phyloP scores from a whole-genome alignment of 2,113 vertebrate species.

The Castor canadensis region DNA sequence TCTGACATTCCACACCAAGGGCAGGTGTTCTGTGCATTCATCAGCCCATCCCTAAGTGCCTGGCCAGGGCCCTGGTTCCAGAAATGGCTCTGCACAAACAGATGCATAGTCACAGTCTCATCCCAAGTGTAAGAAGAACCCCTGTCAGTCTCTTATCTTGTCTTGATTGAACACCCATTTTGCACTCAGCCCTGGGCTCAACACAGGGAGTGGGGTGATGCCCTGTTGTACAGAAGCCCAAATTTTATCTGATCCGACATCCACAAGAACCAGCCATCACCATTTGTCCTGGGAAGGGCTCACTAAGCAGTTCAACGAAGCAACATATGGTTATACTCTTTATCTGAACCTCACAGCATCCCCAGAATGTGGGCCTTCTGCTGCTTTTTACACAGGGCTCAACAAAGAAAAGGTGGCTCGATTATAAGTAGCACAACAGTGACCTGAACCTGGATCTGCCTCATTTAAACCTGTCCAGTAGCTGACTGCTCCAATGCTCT shows the following conservation, averaged over 20 bases:
- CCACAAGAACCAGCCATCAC: not conserved
- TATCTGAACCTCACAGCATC: not conserved
- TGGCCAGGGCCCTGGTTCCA: not conserved
- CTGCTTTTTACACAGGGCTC: not conserved
- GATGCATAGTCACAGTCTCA: not conserved
- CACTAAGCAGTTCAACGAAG: not conserved
- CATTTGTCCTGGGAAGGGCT: accelerated
- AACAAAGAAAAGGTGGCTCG: not conserved
- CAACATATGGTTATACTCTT: not conserved
- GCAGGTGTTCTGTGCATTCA: accelerated
- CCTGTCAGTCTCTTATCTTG: not conserved
- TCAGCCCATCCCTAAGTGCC: accelerated
- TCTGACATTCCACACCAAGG: too few relatives aligned
- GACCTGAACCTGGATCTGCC: not conserved
- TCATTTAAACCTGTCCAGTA: not conserved
- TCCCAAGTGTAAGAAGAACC: not conserved
- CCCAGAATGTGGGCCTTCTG: too few relatives aligned
- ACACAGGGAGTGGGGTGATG: not conserved
- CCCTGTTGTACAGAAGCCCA: not conserved
- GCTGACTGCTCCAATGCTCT: not conserved
- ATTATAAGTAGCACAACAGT: not conserved
- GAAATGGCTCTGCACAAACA: not conserved
- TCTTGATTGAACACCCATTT: not conserved
- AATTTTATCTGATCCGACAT: not conserved
- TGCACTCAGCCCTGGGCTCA: not conserved